Conservation (phyloP, 2,888 invertebrate genomes). For the Therioaphis trifolii region DNA sequence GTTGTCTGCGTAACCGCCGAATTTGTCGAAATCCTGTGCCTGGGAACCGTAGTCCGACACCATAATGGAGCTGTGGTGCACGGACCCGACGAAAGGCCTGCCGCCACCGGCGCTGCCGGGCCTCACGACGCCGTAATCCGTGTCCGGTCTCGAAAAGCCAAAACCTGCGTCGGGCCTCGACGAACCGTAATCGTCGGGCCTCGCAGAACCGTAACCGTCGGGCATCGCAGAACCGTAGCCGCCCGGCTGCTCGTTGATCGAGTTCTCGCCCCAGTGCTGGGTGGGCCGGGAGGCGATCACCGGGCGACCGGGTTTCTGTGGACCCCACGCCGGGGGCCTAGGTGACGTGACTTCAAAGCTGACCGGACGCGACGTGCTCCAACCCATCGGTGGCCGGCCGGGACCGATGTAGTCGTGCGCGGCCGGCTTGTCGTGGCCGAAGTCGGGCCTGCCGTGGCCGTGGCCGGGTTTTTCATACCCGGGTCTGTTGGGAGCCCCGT, state of each 20-base stretch:
- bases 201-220: not conserved
- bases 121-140: not conserved
- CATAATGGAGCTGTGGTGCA: not conserved
- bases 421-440: not conserved
- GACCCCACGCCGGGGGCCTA: not conserved
- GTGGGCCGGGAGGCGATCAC: conserved; percentile 41
- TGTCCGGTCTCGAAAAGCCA: conserved; percentile 8
- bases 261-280: conserved; percentile 58
- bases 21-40: conserved; percentile 28
- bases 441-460: not conserved
- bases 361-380: conserved; percentile 32
- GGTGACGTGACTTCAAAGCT: conserved; percentile 9
- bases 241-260: not conserved
- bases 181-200: not conserved
- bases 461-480: not conserved
- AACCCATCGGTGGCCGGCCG: not conserved
- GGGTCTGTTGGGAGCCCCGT: no score
- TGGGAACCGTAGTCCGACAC: conserved; percentile 27
- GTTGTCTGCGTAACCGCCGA: conserved; percentile 20
- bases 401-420: conserved; percentile 23
- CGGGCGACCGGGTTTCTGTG: conserved; percentile 30
- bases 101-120: not conserved
- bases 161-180: not conserved
- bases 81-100: conserved; percentile 18
- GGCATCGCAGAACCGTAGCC: conserved; percentile 4